Evolutionary conservation across 1,140 invertebrate genomes (phyloP).

Genomic region (Penaeus vannamei): DNA sequence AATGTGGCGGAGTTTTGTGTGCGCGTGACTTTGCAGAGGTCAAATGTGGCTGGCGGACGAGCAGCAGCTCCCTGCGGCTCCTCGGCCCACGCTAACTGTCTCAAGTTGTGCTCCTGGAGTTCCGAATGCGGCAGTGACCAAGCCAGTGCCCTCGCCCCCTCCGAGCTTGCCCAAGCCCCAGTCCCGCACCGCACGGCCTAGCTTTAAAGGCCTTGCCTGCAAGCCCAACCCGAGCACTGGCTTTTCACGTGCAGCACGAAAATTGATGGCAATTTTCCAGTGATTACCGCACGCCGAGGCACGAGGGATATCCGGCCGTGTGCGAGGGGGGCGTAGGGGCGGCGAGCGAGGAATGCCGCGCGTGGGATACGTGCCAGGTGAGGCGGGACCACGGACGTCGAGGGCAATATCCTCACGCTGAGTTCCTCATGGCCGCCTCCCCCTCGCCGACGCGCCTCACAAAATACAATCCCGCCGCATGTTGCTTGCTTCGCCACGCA

Average conservation of each 20-base stretch:
- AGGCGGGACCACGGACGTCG: constrained; percentile 32
- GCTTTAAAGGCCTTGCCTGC: no score
- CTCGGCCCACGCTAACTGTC: no score
- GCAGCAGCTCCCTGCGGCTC: no score
- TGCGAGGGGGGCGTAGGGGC: background rate
- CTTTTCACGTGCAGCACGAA: constrained; percentile 50
- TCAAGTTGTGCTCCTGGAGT: no score
- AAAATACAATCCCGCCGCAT: background rate
- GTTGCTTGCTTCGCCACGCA: background rate
- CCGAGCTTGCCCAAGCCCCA: no score
- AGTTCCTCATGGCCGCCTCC: constrained; percentile 51
- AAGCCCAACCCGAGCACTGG: background rate
- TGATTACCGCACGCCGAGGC: constrained; percentile 4
- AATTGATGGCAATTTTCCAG: constrained; percentile 52
- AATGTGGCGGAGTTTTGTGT: constrained; percentile 58
- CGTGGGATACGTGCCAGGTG: constrained; percentile 38
- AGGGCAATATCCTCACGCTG: constrained; percentile 52
- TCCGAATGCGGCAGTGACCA: no score
- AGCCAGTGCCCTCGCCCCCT: no score
- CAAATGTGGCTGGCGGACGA: constrained; percentile 45
- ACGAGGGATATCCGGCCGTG: background rate
- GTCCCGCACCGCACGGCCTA: no score
- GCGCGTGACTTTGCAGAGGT: constrained; percentile 63
- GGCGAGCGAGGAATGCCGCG: background rate
- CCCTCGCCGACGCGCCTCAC: background rate